Percentiles rank a stretch among this genome's conserved stretches.
These are phyloP conservation scores for Platycheirus rosarum DNA, from an alignment of 2,888 invertebrate genomes.

Conservation along the genomic window DNA sequence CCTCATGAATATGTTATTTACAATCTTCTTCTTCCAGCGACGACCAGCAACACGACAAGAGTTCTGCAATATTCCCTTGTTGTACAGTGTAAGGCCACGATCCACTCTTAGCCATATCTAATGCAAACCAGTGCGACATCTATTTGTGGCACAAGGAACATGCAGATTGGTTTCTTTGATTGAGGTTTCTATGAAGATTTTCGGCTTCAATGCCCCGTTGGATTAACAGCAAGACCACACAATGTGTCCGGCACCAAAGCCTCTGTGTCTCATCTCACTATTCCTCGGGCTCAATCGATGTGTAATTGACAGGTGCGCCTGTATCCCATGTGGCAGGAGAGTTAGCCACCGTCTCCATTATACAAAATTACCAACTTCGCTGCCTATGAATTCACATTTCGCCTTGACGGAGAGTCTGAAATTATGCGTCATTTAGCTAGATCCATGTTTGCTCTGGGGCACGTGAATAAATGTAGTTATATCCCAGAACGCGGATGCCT, in stretches of 20 bases:
- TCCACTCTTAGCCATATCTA: slow-evolving; percentile 11
- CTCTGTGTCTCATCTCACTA: slow-evolving; percentile 5
- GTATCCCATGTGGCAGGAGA: slow-evolving; percentile 29
- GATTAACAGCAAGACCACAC: slow-evolving; percentile 72
- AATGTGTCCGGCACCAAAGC: slow-evolving; percentile 18
- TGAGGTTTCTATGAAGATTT: slow-evolving; percentile 57
- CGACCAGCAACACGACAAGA: slow-evolving; percentile 22
- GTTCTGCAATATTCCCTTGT: slow-evolving; percentile 44
- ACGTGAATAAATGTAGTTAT: slow-evolving; percentile 20
- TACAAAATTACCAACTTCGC: slow-evolving; percentile 61
- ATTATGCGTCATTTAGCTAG: slow-evolving; percentile 69
- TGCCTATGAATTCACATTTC: slow-evolving; percentile 33
- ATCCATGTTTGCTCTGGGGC: slow-evolving; percentile 58
- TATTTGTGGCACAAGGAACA: slow-evolving; percentile 66
- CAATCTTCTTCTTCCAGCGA: slow-evolving; percentile 21
- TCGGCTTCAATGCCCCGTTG: slow-evolving; percentile 47
- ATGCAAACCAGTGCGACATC: slow-evolving; percentile 53
- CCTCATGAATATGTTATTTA: slow-evolving; percentile 69
- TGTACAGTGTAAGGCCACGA: slow-evolving; percentile 51
- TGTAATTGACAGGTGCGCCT: slow-evolving; percentile 71
- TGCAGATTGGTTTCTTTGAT: slow-evolving; percentile 56
- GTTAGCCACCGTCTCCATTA: slow-evolving; percentile 64
- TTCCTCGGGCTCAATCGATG: slow-evolving; percentile 48
- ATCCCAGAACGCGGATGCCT: slow-evolving; percentile 1
- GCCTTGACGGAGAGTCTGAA: slow-evolving; percentile 46